phyloP scores from a whole-genome alignment of 2,888 invertebrate genomes.

The Mesorhabditis sp. region DNA sequence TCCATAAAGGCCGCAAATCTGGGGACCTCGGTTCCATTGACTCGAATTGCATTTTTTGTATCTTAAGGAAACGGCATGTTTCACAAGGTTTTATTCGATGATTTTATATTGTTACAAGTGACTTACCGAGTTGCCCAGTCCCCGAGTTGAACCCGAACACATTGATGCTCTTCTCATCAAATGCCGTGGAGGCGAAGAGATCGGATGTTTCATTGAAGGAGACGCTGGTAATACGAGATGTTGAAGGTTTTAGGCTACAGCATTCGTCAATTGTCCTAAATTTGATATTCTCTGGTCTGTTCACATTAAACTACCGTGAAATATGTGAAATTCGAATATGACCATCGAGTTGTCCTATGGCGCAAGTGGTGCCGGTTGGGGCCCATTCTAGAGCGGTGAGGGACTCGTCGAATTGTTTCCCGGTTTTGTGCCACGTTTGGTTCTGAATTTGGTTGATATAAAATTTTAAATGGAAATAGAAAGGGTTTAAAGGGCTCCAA shows the following conservation, averaged over 20 bases:
- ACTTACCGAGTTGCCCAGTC: background rate
- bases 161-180: background rate
- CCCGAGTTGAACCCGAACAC: background rate
- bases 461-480: no score
- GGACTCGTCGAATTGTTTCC: background rate
- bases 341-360: background rate
- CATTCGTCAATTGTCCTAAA: background rate
- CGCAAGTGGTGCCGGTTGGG: background rate
- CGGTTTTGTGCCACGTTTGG: background rate
- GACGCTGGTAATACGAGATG: background rate
- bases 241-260: background rate
- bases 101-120: background rate
- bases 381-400: constrained; percentile 2
- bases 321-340: background rate
- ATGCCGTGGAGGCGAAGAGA: background rate
- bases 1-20: background rate
- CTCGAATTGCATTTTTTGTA: background rate
- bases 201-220: constrained; percentile 4
- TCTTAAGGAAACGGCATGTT: no score
- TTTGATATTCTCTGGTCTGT: background rate
- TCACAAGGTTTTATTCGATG: no score
- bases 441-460: background rate
- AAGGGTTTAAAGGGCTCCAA: no score
- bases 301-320: background rate
- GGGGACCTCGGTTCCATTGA: background rate